phyloP scores from a whole-genome alignment of 2,888 invertebrate genomes.

The Aphidius colemani region DNA sequence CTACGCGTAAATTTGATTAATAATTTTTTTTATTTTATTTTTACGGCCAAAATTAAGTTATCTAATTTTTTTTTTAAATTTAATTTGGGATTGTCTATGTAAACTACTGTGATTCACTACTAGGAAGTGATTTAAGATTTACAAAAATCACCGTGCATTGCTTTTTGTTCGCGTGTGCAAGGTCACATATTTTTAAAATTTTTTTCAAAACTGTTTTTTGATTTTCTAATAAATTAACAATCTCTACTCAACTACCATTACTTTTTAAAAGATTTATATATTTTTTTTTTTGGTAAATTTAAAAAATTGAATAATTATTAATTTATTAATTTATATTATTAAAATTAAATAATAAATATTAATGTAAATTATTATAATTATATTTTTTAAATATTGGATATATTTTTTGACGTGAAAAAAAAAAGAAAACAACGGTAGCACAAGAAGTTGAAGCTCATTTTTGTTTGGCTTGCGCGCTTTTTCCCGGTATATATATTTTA shows the following conservation, averaged over 20 bases:
- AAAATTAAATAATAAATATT: too few species aligned
- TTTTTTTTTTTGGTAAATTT: too few species aligned
- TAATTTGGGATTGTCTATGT: not conserved
- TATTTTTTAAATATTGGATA: too few species aligned
- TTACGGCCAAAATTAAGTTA: slow-evolving; percentile 17
- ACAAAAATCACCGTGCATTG: too few species aligned
- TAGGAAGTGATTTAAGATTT: too few species aligned
- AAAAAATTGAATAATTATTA: too few species aligned
- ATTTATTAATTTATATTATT: too few species aligned
- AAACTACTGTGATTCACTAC: too few species aligned
- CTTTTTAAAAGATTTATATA: too few species aligned
- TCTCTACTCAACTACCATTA: too few species aligned
- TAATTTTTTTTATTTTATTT: slow-evolving; percentile 19
- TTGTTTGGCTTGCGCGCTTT: slow-evolving; percentile 68
- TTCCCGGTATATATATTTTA: slow-evolving; percentile 32
- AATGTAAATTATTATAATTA: too few species aligned
- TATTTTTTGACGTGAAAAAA: slow-evolving; percentile 15
- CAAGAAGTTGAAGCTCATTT: slow-evolving; percentile 90
- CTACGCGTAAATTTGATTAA: too few species aligned
- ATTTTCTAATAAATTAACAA: not conserved
- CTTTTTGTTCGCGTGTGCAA: slow-evolving; percentile 19
- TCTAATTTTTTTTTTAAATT: slow-evolving; percentile 14
- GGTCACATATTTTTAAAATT: slow-evolving; percentile 1
- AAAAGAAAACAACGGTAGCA: slow-evolving; percentile 54
- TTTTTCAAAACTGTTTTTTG: slow-evolving; percentile 11